A percentile compares a stretch with the other conserved stretches of the same genome.
These are phyloP conservation scores for Diorhabda sublineata DNA, from an alignment of 1,140 invertebrate species.

Conservation along the genomic window DNA sequence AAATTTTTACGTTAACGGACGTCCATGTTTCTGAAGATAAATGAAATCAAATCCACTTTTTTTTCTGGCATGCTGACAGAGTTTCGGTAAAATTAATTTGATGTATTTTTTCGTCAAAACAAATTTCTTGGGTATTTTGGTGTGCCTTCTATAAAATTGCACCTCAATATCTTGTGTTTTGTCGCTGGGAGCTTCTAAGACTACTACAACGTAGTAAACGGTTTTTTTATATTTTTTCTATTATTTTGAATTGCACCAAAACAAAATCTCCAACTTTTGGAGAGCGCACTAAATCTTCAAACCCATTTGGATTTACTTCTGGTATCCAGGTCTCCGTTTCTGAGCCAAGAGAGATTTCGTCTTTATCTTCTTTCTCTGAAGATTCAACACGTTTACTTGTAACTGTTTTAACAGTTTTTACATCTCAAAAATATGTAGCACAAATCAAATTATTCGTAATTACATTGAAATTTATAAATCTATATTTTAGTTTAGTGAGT, in stretches of 20 bases:
- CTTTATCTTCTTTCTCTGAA: slow-evolving; percentile 9
- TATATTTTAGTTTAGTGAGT: too few species aligned
- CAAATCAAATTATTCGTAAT: too few species aligned
- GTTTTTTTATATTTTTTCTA: slow-evolving; percentile 8
- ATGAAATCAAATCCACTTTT: not conserved
- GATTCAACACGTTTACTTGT: slow-evolving; percentile 11
- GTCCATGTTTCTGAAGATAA: not conserved
- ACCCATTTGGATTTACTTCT: slow-evolving; percentile 13
- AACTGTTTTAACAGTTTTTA: not conserved
- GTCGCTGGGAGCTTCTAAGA: not conserved
- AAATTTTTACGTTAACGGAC: too few species aligned
- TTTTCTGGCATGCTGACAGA: not conserved
- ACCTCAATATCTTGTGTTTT: slow-evolving; percentile 5
- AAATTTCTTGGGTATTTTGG: slow-evolving; percentile 5
- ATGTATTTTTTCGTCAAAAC: not conserved
- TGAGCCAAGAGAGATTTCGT: not conserved
- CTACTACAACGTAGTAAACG: slow-evolving; percentile 4
- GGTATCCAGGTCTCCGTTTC: slow-evolving; percentile 6
- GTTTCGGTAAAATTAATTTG: not conserved
- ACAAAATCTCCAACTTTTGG: slow-evolving; percentile 13
- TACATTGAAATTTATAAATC: too few species aligned
- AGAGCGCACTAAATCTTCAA: slow-evolving; percentile 11
- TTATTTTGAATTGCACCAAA: slow-evolving; percentile 5
- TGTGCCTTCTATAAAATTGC: slow-evolving; percentile 8
- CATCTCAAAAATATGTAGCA: too few species aligned